Evolutionary conservation across 1,140 invertebrate genomes (phyloP), one percentile per base, ranked within the genome.

Genomic region (Homalodisca vitripennis): DNA sequence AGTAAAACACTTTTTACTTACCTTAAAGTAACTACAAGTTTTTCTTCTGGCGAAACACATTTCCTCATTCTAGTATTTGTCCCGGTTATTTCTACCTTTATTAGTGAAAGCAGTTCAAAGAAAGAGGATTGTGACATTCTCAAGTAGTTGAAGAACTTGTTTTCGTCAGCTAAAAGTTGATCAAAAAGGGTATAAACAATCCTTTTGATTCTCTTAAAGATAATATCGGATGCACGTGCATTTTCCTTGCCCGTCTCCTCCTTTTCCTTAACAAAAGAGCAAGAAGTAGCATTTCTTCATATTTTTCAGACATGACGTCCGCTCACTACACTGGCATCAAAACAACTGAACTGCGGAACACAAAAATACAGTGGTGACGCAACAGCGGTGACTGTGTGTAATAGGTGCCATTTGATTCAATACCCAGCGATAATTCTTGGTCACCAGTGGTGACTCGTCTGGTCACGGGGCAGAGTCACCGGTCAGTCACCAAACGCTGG

Each of bases 151-250:
- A 51, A 51, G 22, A 60, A 60, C 24, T 31, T 60, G 24, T 27
- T 60, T 60, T 60, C 26, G 55, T 27, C 20, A 60, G 26, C 55
- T 29, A 27, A 60, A 60, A 60, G 55, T 60, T 60, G 22, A 31
- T 60, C 55, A 60, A 51, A 51, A 51, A 12, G 48, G 48, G 48
- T 41, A 51, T 51, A 51, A 51, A 51, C 17, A 14, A 51, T 20
- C 22, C 48, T 22, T 51, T 51, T 51, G 17, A 3, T 51, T 51
- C 22, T 22, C 86, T 90, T 86, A 30, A 93, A 76, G 34, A 88
- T 81, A 48, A 94, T 85, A 83, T 95, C 93, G 81, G 48, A n/a
- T 51, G 48, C 48, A 51, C 48, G 22, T 51, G 48, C 48, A 51
- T 51, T 51, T 51, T 10, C 48, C 48, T 51, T 51, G 6, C 48